phyloP scores from a whole-genome alignment of 2,797 vertebrate genomes.

The Columba guinea region DNA sequence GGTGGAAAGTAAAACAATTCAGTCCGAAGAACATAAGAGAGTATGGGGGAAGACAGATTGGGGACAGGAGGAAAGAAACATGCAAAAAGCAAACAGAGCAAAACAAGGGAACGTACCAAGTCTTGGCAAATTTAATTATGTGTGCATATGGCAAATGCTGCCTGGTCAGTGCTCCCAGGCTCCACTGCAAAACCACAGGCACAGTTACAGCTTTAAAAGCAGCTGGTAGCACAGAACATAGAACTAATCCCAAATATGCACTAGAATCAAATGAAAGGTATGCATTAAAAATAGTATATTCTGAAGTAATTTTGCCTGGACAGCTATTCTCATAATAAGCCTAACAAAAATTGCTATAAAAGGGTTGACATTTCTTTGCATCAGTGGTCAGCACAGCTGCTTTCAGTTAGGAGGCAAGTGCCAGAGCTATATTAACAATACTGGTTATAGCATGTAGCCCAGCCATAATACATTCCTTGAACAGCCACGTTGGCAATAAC shows the following conservation, averaged over 20 bases:
- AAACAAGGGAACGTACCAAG: neutral
- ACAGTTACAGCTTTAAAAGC: neutral
- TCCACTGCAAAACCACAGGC: neutral
- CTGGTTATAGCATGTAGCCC: neutral
- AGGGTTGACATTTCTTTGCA: conserved; percentile 1
- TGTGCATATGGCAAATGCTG: neutral
- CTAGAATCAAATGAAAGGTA: neutral
- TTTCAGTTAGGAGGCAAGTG: conserved; percentile 33
- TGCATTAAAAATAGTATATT: neutral
- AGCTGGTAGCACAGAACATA: neutral
- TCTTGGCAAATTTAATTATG: neutral
- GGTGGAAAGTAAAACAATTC: neutral
- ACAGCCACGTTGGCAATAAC: conserved; percentile 38
- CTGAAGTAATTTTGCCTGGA: conserved; percentile 21
- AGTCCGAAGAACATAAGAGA: neutral
- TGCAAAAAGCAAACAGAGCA: neutral
- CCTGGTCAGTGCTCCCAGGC: neutral
- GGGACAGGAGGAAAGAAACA: neutral
- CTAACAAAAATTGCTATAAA: neutral
- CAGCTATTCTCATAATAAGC: conserved; percentile 26
- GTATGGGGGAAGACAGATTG: neutral
- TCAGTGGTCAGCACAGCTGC: conserved; percentile 50
- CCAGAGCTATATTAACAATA: conserved; percentile 33
- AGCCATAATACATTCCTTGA: neutral
- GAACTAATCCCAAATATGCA: neutral